Base-by-base conservation (phyloP, 2,888 invertebrate species). In the Mesodorylaimus sp. region DNA sequence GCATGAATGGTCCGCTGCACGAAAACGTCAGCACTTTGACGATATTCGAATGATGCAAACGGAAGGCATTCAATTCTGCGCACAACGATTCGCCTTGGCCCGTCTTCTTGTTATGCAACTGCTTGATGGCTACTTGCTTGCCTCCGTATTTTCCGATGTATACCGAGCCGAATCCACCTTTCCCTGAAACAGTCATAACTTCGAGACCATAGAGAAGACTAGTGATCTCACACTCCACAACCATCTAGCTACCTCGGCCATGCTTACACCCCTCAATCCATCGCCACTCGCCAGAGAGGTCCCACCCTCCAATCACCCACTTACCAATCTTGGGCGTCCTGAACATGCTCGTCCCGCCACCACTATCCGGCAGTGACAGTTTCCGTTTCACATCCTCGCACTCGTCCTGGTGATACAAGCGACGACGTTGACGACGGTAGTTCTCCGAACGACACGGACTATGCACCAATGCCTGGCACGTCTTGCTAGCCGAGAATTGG, bases 81-180 rank as follows among this genome's bases (percentile, higher is more conserved):
- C 50, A 38, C 2, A 52, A 38, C 3, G 27, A 38, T 21, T 43
- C 43, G 27, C 38, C 27, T 7, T 19, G 2, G 13, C 5, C n/a
- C 3, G 2, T 19, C n/a, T 7, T 21, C 21, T 21, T 3, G 5
- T n/a, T 26, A 32, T 38, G 41, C 44, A 52, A 29, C n/a, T 50
- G 52, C 27, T 52, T 52, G 50, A 52, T 52, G 44, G 52, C 52
- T 19, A 47, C 50, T n/a, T 1, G 16, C 32, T 45, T 3, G 5
- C 47, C 47, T 47, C 39, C 36, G 48, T 50, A 52, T 7, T 26
- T 7, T 5, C 44, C 52, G 25, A 43, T 2, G 39, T 36, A 50
- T 13, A 52, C 52, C 26, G 44, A 47, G 13, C 52, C 52, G 45
- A 52, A 52, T 19, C 52, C 52, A 24, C 52, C 52, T 7, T 44